Evolutionary conservation across 2,113 vertebrate genomes (phyloP).

Genomic region (Bothrops jararaca): DNA sequence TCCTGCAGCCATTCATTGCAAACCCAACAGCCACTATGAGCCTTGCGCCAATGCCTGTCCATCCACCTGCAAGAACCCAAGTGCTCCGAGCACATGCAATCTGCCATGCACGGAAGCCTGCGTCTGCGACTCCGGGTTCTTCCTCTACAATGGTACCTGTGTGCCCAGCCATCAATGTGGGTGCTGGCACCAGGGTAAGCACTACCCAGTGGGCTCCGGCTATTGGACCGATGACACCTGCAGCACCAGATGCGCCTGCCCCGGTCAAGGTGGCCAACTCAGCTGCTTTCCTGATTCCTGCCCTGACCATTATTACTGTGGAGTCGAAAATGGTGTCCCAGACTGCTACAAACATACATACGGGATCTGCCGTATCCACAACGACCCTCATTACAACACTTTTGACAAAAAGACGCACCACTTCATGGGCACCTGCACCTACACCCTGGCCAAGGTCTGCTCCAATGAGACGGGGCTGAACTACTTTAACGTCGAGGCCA

Average conservation of each 20-base stretch:
- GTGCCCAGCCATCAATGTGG: conserved; percentile 55
- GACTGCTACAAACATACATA: conserved; percentile 32
- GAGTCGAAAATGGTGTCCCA: conserved; percentile 47
- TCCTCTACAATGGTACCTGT: conserved; percentile 45
- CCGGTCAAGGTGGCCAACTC: conserved; percentile 57
- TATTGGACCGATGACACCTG: conserved; percentile 74
- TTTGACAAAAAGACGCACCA: conserved; percentile 76
- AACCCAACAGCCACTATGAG: conserved; percentile 52
- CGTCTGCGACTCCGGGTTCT: conserved; percentile 54
- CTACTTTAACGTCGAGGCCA: conserved; percentile 75
- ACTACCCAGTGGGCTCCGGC: conserved; percentile 58
- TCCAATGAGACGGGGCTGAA: conserved; percentile 60
- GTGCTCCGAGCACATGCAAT: background rate
- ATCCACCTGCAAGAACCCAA: conserved; percentile 45
- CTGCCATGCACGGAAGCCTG: conserved; percentile 43
- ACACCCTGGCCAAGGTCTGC: conserved; percentile 76
- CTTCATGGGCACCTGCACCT: conserved; percentile 77
- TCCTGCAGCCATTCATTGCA: conserved; percentile 41
- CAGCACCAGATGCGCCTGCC: conserved; percentile 71
- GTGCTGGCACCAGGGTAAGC: conserved; percentile 55
- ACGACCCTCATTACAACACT: conserved; percentile 72
- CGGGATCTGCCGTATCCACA: conserved; percentile 72
- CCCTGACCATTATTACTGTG: conserved; percentile 64
- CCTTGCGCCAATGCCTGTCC: conserved; percentile 60
- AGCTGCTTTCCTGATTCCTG: conserved; percentile 67